Base-by-base conservation (phyloP, 1,140 invertebrate genomes). In the Neodiprion fabricii region DNA sequence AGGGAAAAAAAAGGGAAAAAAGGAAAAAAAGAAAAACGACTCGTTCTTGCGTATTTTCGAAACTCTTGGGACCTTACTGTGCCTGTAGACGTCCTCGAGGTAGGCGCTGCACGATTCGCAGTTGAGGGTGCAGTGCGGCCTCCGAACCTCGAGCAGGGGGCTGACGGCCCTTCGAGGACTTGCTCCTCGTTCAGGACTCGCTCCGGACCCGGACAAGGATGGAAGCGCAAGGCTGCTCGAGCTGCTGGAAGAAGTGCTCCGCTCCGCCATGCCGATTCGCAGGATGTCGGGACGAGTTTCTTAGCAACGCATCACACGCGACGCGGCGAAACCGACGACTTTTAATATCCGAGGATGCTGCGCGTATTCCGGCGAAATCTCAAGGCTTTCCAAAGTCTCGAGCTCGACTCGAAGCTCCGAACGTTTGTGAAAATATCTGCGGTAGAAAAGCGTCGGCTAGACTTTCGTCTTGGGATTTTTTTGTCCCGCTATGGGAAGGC, bases 41-140 rank as follows among this genome's bases (percentile, higher is more conserved):
- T 40, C 28, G 28, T 40, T 2, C 2, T 61, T 5, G 5, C 12
- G 47, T 66, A 72, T 28, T 12, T 21, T 8, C 23, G 61, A 61
- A 61, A 61, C 9, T 17, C 53, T 61, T 12, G 61, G 73, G 21
- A 67, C 81, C 87, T 86, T 90, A 91, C 91, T 91, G 88, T 92
- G 91, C 85, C 90, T 93, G 85, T 92, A 93, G 77, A 92, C 89
- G 77, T 93, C 92, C 81, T 93, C 92, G 53, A 93, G 87, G 73
- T 91, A 90, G 53, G 90, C 87, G 70, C 90, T 92, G 88, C 93
- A 94, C 75, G 91, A 90, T 77, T 92, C 91, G 82, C 93, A 94
- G 82, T 93, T 93, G 23, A 94, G 89, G 2, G 92, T 94, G 86
- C 93, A 94, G 79, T 93, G 92, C 23, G 93, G 92, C 70, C 93